These are phyloP conservation scores for Phrynosoma blainvillii DNA, from an alignment of 2,113 vertebrate genomes.

Conservation along the genomic window DNA sequence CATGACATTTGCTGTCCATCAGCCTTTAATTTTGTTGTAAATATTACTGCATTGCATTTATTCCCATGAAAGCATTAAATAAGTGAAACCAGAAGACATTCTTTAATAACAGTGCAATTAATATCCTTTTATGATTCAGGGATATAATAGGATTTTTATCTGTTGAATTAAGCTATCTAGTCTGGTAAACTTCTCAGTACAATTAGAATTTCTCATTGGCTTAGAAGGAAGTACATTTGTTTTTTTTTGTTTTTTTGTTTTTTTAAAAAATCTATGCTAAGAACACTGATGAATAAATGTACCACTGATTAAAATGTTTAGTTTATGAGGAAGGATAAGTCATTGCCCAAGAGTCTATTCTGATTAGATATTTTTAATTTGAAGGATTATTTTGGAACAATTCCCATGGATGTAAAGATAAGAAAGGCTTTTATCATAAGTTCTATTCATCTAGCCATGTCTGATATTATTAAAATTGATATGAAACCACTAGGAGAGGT, in stretches of 20 bases:
- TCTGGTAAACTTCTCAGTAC: slow-evolving; percentile 45
- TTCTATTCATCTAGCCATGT: not conserved
- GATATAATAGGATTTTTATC: slow-evolving; percentile 66
- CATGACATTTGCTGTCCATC: slow-evolving; percentile 55
- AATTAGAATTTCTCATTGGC: slow-evolving; percentile 53
- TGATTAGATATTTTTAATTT: not conserved
- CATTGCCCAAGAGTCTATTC: slow-evolving; percentile 6
- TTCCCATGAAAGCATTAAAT: slow-evolving; percentile 52
- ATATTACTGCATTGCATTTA: slow-evolving; percentile 40
- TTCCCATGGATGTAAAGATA: not conserved
- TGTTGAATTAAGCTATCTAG: slow-evolving; percentile 63
- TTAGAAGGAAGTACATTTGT: slow-evolving; percentile 36
- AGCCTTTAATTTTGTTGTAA: slow-evolving; percentile 60
- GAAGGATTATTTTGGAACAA: not conserved
- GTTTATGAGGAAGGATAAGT: not conserved
- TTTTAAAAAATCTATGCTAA: slow-evolving; percentile 35
- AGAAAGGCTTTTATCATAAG: not conserved
- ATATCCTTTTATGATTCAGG: slow-evolving; percentile 45
- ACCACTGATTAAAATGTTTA: slow-evolving; percentile 1
- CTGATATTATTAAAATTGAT: not conserved
- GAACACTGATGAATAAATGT: slow-evolving; percentile 19
- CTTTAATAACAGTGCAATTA: slow-evolving; percentile 62
- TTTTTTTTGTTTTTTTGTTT: slow-evolving; percentile 17
- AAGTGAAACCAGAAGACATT: slow-evolving; percentile 42
- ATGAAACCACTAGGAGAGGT: not conserved